These are phyloP conservation scores for Corythornis cristatus DNA, from an alignment of 2,113 vertebrate species.

Conservation along the genomic window DNA sequence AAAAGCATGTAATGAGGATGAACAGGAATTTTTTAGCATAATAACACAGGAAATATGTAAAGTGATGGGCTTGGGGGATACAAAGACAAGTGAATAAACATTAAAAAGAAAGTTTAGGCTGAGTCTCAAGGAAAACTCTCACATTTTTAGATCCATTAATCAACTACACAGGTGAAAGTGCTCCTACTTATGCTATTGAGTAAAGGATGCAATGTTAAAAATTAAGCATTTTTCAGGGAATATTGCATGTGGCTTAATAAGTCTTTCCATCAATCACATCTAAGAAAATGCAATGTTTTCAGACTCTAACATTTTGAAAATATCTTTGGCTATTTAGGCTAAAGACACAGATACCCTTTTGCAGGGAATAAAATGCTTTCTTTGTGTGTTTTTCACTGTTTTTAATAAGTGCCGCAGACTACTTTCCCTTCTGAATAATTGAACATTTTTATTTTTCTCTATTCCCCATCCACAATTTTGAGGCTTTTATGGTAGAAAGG, in stretches of 20 bases:
- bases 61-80: background rate
- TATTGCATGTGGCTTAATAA: background rate
- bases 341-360: background rate
- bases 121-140: background rate
- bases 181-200: background rate
- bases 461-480: background rate
- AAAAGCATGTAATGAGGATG: background rate
- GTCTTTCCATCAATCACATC: background rate
- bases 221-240: background rate
- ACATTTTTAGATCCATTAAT: background rate
- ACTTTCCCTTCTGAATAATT: background rate
- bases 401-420: background rate
- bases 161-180: background rate
- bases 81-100: background rate
- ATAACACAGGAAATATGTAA: background rate
- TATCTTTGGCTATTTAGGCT: background rate
- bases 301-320: background rate
- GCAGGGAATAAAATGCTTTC: background rate
- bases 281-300: background rate
- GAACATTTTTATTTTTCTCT: background rate
- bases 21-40: conserved; percentile 29
- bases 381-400: background rate
- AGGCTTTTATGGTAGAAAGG: background rate
- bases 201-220: background rate
- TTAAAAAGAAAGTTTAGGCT: background rate